Conservation (phyloP, 2,888 invertebrate genomes). For the Blera fallax region DNA sequence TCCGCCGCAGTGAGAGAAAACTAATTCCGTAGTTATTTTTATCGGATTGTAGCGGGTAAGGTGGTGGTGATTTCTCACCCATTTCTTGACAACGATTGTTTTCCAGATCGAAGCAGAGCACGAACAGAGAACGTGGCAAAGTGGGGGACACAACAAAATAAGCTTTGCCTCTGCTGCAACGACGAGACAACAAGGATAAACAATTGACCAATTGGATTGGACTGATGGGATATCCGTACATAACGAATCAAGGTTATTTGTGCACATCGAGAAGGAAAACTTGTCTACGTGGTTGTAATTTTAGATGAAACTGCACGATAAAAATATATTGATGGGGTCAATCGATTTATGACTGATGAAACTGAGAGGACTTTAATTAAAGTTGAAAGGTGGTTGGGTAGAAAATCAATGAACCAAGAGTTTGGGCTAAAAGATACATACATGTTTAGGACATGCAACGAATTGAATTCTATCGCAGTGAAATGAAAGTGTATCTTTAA, state of each 20-base stretch:
- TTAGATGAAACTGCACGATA: constrained; percentile 35
- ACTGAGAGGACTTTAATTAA: constrained; percentile 57
- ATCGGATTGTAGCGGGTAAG: constrained; percentile 11
- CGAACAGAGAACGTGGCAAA: constrained; percentile 11
- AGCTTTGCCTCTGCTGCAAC: constrained; percentile 52
- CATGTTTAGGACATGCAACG: too few relatives aligned
- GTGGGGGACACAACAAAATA: constrained; percentile 29
- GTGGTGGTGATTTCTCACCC: neutral
- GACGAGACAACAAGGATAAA: constrained; percentile 63
- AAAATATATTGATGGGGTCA: constrained; percentile 29
- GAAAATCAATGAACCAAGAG: constrained; percentile 5
- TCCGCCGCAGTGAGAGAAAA: constrained; percentile 19
- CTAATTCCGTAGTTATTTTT: constrained; percentile 56
- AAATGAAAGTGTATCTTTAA: too few relatives aligned
- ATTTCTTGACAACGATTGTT: neutral
- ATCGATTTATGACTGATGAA: constrained; percentile 50
- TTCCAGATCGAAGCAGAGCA: constrained; percentile 9
- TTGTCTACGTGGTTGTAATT: constrained; percentile 48
- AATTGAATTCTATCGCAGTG: too few relatives aligned
- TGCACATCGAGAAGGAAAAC: constrained; percentile 38
- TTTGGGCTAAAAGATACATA: too few relatives aligned
- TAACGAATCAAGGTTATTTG: constrained; percentile 67
- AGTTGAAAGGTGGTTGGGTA: neutral
- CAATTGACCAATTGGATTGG: constrained; percentile 68
- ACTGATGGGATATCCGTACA: constrained; percentile 42